Conservation (phyloP, 2,888 invertebrate genomes). For the Aphodius sticticus region DNA sequence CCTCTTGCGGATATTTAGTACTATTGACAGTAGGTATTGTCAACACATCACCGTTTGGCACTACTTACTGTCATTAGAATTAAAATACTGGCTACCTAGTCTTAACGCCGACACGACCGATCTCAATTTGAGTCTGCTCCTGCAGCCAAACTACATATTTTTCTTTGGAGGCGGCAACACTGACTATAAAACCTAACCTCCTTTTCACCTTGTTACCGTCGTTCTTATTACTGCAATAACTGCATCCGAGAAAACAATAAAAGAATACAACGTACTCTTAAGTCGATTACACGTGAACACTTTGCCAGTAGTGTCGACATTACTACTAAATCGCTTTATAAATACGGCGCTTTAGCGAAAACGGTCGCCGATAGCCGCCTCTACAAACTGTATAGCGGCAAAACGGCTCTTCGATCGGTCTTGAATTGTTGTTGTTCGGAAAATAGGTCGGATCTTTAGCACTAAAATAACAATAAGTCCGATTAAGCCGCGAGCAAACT, state of each 20-base stretch:
- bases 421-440: background rate
- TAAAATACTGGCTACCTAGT: too few species aligned
- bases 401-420: background rate
- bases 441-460: slow-evolving; percentile 27
- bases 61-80: too few species aligned
- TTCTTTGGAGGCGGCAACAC: too few species aligned
- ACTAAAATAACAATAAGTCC: slow-evolving; percentile 36
- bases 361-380: background rate
- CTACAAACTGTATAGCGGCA: background rate
- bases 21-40: too few species aligned
- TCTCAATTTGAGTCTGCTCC: too few species aligned
- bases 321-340: background rate
- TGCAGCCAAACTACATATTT: too few species aligned
- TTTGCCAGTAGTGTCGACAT: slow-evolving; percentile 12
- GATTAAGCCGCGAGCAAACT: slow-evolving; percentile 33
- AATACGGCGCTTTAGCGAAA: background rate
- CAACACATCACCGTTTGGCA: too few species aligned
- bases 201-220: slow-evolving; percentile 34
- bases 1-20: too few species aligned
- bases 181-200: slow-evolving; percentile 43
- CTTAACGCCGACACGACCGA: too few species aligned
- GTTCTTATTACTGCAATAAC: slow-evolving; percentile 29
- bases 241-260: background rate
- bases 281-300: background rate
- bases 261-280: background rate